These are phyloP conservation scores for Trichomycterus rosablanca DNA, from an alignment of 2,113 vertebrate species.

Conservation along the genomic window DNA sequence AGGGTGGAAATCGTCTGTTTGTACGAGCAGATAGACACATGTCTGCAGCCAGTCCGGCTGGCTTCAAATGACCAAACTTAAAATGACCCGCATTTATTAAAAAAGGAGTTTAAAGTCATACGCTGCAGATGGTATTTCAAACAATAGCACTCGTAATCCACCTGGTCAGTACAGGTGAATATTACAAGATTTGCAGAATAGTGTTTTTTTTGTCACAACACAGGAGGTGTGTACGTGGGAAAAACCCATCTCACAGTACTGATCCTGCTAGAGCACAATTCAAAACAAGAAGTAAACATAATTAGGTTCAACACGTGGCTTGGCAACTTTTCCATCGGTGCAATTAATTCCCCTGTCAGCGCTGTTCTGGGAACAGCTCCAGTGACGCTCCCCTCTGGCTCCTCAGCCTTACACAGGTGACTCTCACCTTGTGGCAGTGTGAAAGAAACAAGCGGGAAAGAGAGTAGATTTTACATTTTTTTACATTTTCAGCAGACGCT, in stretches of 20 bases:
- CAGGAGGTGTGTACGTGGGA: not conserved
- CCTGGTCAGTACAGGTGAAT: too few species aligned
- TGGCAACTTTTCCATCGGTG: constrained; percentile 24
- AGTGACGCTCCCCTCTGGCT: constrained; percentile 2
- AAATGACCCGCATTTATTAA: constrained; percentile 50
- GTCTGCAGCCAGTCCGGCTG: constrained; percentile 63
- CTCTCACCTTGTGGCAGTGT: constrained; percentile 3
- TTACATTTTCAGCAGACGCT: too few species aligned
- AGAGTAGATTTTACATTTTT: too few species aligned
- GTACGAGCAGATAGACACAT: constrained; percentile 71
- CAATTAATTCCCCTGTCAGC: constrained; percentile 5
- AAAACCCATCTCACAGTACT: constrained; percentile 3
- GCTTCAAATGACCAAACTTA: constrained; percentile 63
- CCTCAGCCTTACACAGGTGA: constrained; percentile 9
- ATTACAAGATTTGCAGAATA: too few species aligned
- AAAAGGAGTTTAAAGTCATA: not conserved
- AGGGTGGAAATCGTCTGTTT: constrained; percentile 70
- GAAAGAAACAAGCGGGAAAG: too few species aligned
- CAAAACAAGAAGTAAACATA: constrained; percentile 21
- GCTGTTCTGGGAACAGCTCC: constrained; percentile 43
- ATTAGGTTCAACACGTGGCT: constrained; percentile 25
- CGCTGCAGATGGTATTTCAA: too few species aligned
- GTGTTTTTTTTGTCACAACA: not conserved
- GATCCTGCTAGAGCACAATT: constrained; percentile 20
- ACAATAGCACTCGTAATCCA: too few species aligned